Conservation (phyloP, 2,888 invertebrate species). For the Psylliodes chrysocephalus region DNA sequence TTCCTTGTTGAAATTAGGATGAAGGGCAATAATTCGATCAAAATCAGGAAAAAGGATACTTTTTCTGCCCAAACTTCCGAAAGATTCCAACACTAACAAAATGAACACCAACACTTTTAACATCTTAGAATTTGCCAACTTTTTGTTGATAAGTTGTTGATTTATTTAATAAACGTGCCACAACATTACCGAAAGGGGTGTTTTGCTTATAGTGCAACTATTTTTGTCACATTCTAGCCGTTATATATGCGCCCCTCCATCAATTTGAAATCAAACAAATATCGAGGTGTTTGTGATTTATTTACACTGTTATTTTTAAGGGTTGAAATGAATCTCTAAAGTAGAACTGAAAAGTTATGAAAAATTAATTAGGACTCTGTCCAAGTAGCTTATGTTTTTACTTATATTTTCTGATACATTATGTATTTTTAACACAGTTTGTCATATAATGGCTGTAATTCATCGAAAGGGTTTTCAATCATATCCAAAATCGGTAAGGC, state of each 20-base stretch:
- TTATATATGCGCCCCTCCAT: conserved; percentile 6
- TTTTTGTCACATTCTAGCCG: not conserved
- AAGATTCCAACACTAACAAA: conserved; percentile 3
- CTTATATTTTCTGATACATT: no score
- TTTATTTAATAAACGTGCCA: not conserved
- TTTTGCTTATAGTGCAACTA: not conserved
- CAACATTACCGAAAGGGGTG: not conserved
- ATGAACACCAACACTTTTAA: conserved; percentile 2
- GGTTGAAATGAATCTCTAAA: no score
- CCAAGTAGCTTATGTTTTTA: no score
- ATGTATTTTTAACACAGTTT: no score
- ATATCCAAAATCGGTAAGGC: no score
- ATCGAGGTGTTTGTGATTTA: conserved; percentile 6
- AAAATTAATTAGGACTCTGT: no score
- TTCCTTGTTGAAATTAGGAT: conserved; percentile 3
- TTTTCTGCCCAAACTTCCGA: conserved; percentile 12
- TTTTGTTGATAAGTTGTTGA: not conserved
- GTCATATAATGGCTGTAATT: no score
- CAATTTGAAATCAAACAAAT: not conserved
- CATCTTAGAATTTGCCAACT: conserved; percentile 11
- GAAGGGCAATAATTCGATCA: not conserved
- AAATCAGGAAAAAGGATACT: conserved; percentile 6
- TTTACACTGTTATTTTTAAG: conserved; percentile 2
- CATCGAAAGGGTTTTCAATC: no score
- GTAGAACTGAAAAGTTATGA: no score